These are phyloP conservation scores for Sphecodes monilicornis DNA, from an alignment of 2,888 invertebrate genomes.

Conservation along the genomic window DNA sequence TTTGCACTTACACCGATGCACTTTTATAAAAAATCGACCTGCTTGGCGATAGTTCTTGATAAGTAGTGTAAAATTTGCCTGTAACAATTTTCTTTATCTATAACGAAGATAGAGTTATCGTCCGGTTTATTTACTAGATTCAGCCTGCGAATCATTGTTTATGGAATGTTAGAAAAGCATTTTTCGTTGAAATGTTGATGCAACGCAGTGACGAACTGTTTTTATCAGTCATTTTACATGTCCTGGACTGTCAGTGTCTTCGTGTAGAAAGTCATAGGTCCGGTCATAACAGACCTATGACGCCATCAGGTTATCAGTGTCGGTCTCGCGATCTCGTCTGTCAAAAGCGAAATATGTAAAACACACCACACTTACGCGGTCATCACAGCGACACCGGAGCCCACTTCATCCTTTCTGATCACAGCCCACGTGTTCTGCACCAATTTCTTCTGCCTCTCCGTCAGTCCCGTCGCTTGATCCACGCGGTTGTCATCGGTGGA, in stretches of 20 bases:
- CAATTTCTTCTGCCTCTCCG: constrained; percentile 83
- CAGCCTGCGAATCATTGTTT: background rate
- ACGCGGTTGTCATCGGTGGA: constrained; percentile 73
- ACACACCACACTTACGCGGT: constrained; percentile 81
- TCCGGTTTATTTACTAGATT: too few species aligned
- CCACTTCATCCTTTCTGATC: constrained; percentile 84
- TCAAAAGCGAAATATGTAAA: background rate
- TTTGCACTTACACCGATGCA: background rate
- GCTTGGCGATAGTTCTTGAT: background rate
- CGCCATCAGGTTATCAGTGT: background rate
- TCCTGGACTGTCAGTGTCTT: background rate
- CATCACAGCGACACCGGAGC: constrained; percentile 84
- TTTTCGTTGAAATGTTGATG: background rate
- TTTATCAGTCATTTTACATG: background rate
- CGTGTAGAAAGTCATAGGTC: background rate
- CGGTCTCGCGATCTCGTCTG: background rate
- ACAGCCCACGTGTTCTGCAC: constrained; percentile 85
- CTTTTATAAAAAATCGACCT: background rate
- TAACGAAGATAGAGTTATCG: background rate
- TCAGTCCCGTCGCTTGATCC: constrained; percentile 84
- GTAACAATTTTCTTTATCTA: background rate
- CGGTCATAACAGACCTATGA: background rate
- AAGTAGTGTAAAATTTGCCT: background rate
- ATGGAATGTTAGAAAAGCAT: background rate
- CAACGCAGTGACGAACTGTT: background rate